Evolutionary conservation across 2,113 vertebrate species (phyloP), one percentile per base, ranked within the genome.

Genomic region (Menura novaehollandiae): DNA sequence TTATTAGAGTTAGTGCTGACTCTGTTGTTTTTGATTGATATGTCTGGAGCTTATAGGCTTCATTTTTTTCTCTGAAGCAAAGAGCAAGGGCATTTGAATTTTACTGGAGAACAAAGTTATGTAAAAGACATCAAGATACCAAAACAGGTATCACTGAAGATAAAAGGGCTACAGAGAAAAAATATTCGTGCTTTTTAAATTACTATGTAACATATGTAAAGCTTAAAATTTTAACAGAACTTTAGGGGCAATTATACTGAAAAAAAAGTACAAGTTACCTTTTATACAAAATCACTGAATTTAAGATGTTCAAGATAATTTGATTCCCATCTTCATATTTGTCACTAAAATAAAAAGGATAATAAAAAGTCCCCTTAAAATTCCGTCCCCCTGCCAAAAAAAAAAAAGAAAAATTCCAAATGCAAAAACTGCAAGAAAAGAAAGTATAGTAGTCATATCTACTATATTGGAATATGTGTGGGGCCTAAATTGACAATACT

Each of bases 1-100:
- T 98, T 98, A 98, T 97, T 96, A 97, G 81, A 91, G 95, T 96
- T 95, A 79, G 95, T 98, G 98, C 98, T 98, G 98, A 98, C 97
- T 97, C 28, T 95, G 92, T 98, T 97, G 85, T 68, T 98, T 98
- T 98, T 98, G 98, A 98, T 98, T 98, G 98, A 98, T 98, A 97
- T 94, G 64, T 87, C 88, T 97, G 78, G 83, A 97, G 83, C 88
- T 96, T 97, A 69, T 86, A 78, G 52, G 78, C 63, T 81, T 35
- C 16, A 2, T 88, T 68, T 85, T 71, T 97, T 96, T 80, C 41
- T 93, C 90, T 96, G 79, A 92, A 91, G 23, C 6, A n/a, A 90
- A 92, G 95, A 95, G 51, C 96, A 98, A 98, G 97, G 98, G 14
- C 96, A 97, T 78, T 81, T 60, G 76, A 96, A 97, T 95, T 96